These are phyloP conservation scores for Montipora sp. DNA, from an alignment of 64 coral and sea anemone species.

Conservation along the genomic window DNA sequence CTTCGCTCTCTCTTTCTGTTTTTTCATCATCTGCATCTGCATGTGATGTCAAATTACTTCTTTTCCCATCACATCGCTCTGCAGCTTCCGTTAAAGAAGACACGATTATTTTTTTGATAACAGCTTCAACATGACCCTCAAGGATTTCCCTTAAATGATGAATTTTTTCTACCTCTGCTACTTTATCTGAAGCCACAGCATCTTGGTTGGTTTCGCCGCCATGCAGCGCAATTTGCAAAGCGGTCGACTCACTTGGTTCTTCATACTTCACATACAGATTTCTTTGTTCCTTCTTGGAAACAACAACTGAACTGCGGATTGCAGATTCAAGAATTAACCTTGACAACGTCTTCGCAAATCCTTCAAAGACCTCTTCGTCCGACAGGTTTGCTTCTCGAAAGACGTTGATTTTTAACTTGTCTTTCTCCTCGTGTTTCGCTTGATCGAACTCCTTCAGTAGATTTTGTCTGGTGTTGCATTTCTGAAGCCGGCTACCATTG, in stretches of 20 bases:
- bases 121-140: not conserved
- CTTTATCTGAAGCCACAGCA: no score
- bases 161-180: not conserved
- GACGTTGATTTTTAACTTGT: not conserved
- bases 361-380: conserved; percentile 15
- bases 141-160: not conserved
- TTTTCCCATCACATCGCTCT: not conserved
- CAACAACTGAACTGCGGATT: not conserved
- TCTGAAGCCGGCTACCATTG: not conserved
- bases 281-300: not conserved
- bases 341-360: conserved; percentile 43
- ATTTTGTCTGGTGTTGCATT: not conserved
- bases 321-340: conserved; percentile 22
- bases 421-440: not conserved
- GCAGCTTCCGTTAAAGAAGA: not conserved
- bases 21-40: not conserved
- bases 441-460: conserved; percentile 14
- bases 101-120: not conserved
- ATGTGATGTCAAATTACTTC: not conserved
- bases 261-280: not conserved
- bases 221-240: not conserved
- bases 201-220: not conserved
- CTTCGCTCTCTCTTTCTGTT: not conserved
- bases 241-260: not conserved
- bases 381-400: not conserved